Base-by-base conservation (phyloP, 2,888 invertebrate species). In the Rhingia rostrata region DNA sequence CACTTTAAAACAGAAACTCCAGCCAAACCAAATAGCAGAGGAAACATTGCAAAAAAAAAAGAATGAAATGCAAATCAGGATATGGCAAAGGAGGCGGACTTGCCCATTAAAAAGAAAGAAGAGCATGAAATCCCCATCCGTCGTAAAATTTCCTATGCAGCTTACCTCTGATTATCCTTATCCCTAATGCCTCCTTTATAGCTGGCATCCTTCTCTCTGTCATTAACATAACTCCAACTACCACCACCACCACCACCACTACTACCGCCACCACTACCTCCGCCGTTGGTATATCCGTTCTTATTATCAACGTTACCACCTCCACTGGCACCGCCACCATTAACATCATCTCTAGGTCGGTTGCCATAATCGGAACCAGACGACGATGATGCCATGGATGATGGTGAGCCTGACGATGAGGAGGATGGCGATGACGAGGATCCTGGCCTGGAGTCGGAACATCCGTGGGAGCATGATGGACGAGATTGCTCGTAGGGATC, bases 141-240 rank as follows among this genome's bases (percentile, higher is more conserved):
- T 66, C 84, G 70, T 84, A 80, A 84, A 84, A 84, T 86, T 82
- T 80, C 70, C 86, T 79, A 88, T 88, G 87, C 87, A 88, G 88
- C 89, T 89, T 89, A 90, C 90, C 89, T 89, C 87, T 89, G 88
- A 51, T 86, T 87, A 69, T 89, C 88, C 81, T 88, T 88, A 79
- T 88, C 88, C 81, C 87, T 86, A 74, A 86, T 84, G 78, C 69
- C 84, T 73, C 85, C 82, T 70, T 84, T 86, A 84, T 87, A 85
- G 81, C 77, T 66, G 66, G 84, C 74, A 87, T 86, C 70, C 86
- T 87, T 87, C 70, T 86, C 84, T 78, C 87, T 87, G 79, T 87
- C 87, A 81, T 88, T 87, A 85, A 73, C 85, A 87, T 88, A 87
- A 64, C 86, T 85, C 87, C 88, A 87, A 70, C 84, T 70, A 72